Evolutionary conservation across 2,888 invertebrate genomes (phyloP), one percentile per base, ranked within the genome.

Genomic region (Lithophane semibrunnea): DNA sequence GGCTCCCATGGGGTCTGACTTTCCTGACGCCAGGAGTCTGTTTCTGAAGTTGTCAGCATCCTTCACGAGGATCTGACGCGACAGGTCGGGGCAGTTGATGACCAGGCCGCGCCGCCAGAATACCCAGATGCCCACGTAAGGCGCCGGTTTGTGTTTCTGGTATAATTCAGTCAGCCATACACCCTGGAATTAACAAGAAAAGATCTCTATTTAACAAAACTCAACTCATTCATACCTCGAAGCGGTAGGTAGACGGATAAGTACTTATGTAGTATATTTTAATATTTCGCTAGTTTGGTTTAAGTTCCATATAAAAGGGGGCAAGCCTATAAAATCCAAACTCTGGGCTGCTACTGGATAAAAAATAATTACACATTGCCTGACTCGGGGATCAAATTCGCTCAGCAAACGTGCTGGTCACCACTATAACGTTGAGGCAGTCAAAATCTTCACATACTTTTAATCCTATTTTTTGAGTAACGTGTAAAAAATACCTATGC

Each of bases 61-160:
- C 70, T 91, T 93, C 5, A 93, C 84, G 10, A 94, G 89, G 7
- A 94, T 77, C 1, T 86, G 89, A 3, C 90, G 89, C 2, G 91
- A 90, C 2, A 94, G 76, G 3, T 92, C 90, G 0, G 93, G 92
- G 0, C 86, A 89, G 76, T 92, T 92, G 70, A 94, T 79, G 24
- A 94, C 84, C 42, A 94, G 84, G 1, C 91, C 92, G 9, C 92
- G 94, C 13, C 91, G 86, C 93, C 94, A 93, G 80, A 94, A 92
- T 37, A 92, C 76, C 94, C 94, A 94, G 54, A 94, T 91, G 0
- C 94, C 94, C 0, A 92, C 81, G 75, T 94, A 93, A 0, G 93
- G 92, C 0, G 85, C 61, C 0, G 80, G 71, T 49, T 76, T 80
- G 78, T 85, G 88, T 4, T 80, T 67, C 0, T 86, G 64, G 79